Conservation (phyloP, 2,797 vertebrate genomes). For the Galaxias olidus region DNA sequence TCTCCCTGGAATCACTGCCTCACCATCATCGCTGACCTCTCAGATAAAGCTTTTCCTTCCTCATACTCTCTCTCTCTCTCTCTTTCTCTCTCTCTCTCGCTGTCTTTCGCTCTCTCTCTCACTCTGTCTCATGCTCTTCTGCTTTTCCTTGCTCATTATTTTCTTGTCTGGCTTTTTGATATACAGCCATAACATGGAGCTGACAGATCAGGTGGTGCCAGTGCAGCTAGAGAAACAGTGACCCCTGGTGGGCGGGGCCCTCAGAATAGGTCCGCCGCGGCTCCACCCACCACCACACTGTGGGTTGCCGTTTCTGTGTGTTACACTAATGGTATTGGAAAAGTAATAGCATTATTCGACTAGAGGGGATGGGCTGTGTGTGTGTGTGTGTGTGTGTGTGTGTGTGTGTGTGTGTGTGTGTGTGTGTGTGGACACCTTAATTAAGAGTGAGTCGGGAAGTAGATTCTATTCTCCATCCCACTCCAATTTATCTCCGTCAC, state of each 20-base stretch:
- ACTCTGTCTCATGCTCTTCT: slow-evolving; percentile 20
- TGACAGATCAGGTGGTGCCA: slow-evolving; percentile 48
- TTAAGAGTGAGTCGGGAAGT: slow-evolving; percentile 27
- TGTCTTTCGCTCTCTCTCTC: slow-evolving; percentile 13
- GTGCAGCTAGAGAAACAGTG: slow-evolving; percentile 51
- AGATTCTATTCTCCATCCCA: slow-evolving; percentile 21
- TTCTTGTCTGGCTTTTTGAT: slow-evolving; percentile 51
- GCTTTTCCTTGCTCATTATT: slow-evolving; percentile 23
- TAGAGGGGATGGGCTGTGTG: not conserved
- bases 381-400: not conserved
- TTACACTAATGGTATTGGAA: too few species aligned
- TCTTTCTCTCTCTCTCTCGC: not conserved
- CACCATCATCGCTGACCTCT: slow-evolving; percentile 15
- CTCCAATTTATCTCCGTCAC: slow-evolving; percentile 37
- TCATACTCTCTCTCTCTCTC: not conserved
- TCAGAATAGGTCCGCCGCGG: too few species aligned
- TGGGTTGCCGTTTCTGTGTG: too few species aligned
- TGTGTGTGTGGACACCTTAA: slow-evolving; percentile 8
- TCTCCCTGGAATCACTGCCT: slow-evolving; percentile 22
- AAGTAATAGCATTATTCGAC: not conserved
- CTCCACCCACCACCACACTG: too few species aligned
- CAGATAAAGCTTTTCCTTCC: slow-evolving; percentile 40
- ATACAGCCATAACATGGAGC: slow-evolving; percentile 72
- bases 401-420: slow-evolving; percentile 2
- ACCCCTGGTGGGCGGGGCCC: slow-evolving; percentile 64